Evolutionary conservation across 2,113 vertebrate species (phyloP).

Genomic region (Gavialis gangeticus): DNA sequence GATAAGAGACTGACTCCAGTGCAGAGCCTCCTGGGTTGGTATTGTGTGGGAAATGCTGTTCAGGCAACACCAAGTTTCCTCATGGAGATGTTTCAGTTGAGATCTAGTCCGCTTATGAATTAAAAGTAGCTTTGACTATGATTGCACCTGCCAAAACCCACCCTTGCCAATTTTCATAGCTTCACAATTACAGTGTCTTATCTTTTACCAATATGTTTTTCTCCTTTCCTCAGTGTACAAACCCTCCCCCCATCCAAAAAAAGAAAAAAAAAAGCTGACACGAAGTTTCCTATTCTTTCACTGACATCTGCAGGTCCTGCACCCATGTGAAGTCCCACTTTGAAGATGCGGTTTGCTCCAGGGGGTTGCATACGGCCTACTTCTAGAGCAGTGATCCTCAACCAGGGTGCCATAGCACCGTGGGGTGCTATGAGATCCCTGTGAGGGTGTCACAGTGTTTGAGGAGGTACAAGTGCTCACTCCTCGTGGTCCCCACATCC

Average conservation of each 20-base stretch:
- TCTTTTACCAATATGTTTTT: neutral
- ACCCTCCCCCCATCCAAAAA: neutral
- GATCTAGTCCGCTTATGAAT: neutral
- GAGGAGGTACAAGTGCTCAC: too few relatives aligned
- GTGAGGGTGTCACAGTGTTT: too few relatives aligned
- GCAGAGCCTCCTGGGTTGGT: neutral
- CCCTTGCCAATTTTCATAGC: fast-evolving
- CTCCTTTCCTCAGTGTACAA: neutral
- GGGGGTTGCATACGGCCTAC: too few relatives aligned
- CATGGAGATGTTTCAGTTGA: fast-evolving
- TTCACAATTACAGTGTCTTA: neutral
- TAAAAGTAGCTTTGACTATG: neutral
- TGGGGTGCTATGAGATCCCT: too few relatives aligned
- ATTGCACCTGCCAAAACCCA: neutral
- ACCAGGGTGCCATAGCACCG: too few relatives aligned
- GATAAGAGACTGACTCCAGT: neutral
- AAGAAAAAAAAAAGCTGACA: neutral
- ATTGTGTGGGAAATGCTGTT: fast-evolving
- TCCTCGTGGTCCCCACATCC: too few relatives aligned
- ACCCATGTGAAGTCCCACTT: neutral
- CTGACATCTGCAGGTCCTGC: neutral
- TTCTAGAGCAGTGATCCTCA: too few relatives aligned
- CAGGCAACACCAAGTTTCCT: fast-evolving
- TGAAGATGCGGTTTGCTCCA: neutral
- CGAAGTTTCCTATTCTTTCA: neutral